phyloP scores from a whole-genome alignment of 2,888 invertebrate species.

The Temnothorax ravouxi region DNA sequence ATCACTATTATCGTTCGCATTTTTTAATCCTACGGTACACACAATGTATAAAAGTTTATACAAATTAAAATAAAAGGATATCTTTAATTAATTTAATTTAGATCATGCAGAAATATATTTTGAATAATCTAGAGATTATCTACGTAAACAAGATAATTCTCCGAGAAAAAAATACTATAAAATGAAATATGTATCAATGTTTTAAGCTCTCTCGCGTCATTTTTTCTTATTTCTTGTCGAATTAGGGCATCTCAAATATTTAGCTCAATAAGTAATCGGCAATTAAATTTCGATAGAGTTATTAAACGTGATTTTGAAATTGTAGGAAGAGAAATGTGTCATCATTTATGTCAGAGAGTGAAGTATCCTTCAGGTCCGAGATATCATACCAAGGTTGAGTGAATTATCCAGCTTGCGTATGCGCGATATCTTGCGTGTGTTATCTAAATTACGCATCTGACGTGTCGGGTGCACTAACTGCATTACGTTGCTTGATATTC shows the following conservation, averaged over 20 bases:
- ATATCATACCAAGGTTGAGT: constrained; percentile 54
- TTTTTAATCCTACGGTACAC: not conserved
- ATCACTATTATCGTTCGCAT: not conserved
- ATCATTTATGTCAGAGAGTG: constrained; percentile 39
- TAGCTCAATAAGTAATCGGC: not conserved
- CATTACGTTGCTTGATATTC: constrained; percentile 54
- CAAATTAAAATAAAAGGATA: not conserved
- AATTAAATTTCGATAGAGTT: not conserved
- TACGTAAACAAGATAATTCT: not conserved
- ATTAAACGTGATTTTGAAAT: not conserved
- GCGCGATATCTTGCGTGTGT: constrained; percentile 47
- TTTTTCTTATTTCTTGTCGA: not conserved
- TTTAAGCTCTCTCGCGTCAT: not conserved
- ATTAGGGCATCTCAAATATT: not conserved
- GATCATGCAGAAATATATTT: not conserved
- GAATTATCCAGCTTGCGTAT: constrained; percentile 51
- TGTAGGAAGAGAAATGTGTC: constrained; percentile 11
- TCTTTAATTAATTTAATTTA: not conserved
- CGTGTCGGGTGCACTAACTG: constrained; percentile 49
- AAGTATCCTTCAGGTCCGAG: constrained; percentile 42
- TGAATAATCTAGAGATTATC: not conserved
- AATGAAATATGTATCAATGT: not conserved
- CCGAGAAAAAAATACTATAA: not conserved
- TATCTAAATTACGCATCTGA: constrained; percentile 58
- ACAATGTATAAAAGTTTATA: not conserved